Conservation (phyloP, 2,113 vertebrate genomes). For the Chitala chitala region DNA sequence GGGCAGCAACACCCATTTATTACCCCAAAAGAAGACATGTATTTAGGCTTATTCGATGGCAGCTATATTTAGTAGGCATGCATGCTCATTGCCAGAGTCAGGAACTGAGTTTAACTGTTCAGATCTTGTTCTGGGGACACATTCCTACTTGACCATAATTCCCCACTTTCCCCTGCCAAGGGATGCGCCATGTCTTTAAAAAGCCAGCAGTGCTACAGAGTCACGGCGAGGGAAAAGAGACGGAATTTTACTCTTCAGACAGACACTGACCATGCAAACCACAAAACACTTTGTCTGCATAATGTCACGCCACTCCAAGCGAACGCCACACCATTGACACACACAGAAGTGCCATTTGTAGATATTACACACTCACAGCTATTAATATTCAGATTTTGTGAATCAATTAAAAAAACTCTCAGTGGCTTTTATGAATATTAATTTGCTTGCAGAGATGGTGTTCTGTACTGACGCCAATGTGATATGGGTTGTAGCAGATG, state of each 20-base stretch:
- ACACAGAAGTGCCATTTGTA: no score
- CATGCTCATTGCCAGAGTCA: conserved; percentile 48
- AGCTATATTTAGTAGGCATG: conserved; percentile 69
- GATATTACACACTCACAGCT: no score
- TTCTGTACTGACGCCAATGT: no score
- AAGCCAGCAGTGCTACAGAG: neutral
- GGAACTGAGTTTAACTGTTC: conserved; percentile 48
- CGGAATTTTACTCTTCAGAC: neutral
- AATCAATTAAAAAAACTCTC: no score
- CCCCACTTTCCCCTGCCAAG: conserved; percentile 37
- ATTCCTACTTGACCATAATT: conserved; percentile 59
- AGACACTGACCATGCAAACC: neutral
- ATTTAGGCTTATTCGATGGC: conserved; percentile 65
- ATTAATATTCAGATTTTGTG: no score
- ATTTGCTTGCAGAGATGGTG: no score
- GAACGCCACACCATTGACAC: neutral
- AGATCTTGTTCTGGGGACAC: conserved; percentile 44
- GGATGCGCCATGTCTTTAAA: conserved; percentile 35
- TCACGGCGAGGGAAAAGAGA: conserved; percentile 2
- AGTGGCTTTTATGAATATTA: no score
- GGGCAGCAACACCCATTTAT: conserved; percentile 72
- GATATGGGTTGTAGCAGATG: no score
- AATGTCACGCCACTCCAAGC: neutral
- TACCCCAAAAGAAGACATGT: conserved; percentile 64
- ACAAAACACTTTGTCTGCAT: neutral